These are phyloP conservation scores for Melinopterus prodromus DNA, from an alignment of 2,888 invertebrate genomes.

Conservation along the genomic window DNA sequence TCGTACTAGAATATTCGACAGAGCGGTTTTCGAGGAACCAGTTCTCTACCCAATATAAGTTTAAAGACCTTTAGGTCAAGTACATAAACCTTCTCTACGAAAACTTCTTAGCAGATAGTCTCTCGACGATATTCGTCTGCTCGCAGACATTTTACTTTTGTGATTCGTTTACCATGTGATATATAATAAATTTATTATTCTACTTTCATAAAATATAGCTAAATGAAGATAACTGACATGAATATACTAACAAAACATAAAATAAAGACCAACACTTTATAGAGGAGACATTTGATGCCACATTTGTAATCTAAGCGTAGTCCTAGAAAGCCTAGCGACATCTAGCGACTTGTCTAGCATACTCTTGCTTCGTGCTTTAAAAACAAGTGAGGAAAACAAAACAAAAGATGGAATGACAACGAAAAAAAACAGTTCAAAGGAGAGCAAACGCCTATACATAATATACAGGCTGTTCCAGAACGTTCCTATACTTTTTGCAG, in stretches of 20 bases:
- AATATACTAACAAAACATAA: neutral
- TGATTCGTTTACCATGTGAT: neutral
- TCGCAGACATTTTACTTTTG: neutral
- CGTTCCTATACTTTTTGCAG: neutral
- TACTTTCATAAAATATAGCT: neutral
- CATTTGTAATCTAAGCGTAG: neutral
- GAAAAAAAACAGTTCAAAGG: neutral
- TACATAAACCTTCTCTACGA: slow-evolving; percentile 19
- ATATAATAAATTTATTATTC: neutral
- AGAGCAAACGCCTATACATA: neutral
- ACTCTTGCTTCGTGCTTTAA: neutral
- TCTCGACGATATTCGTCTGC: no score
- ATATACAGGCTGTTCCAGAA: no score
- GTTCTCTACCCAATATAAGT: slow-evolving; percentile 50
- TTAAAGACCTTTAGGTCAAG: slow-evolving; percentile 50
- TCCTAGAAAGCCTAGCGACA: neutral
- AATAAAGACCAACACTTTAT: slow-evolving; percentile 8
- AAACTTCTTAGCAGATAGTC: slow-evolving; percentile 26
- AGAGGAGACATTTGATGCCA: neutral
- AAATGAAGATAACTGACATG: neutral
- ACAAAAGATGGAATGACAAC: neutral
- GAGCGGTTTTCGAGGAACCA: slow-evolving; percentile 44
- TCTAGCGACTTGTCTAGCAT: neutral
- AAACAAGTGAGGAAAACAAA: neutral
- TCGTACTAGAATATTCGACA: slow-evolving; percentile 44